Base-by-base conservation (phyloP, 2,113 vertebrate species). In the Romanogobio albipinnatus region DNA sequence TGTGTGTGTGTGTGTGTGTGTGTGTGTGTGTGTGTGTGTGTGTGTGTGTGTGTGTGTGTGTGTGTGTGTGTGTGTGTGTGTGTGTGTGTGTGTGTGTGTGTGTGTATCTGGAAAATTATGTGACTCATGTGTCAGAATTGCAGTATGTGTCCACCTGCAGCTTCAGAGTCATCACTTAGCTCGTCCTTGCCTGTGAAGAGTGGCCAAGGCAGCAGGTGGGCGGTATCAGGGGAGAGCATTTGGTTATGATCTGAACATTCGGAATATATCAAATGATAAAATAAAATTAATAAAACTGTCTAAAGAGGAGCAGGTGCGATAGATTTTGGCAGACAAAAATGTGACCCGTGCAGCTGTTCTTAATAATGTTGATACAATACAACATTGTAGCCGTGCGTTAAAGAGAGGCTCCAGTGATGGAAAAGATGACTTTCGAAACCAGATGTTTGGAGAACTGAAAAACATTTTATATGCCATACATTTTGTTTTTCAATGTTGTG, bases 251-350 rank as follows among this genome's bases (percentile, higher is more conserved):
- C 85, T 86, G 82, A 74, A 74, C 81, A 86, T 86, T 85, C 26
- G 47, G 79, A 86, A 51, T 24, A 83, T 83, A 88, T 70, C 76
- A 43, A 83, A 84, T 78, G 49, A 87, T 91, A 64, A 82, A 76
- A 87, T 86, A 83, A 90, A 88, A 88, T 90, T 89, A 90, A 86
- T 59, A 36, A 87, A 89, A 87, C 83, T 86, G 56, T 89, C 73
- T 85, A 76, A 88, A 15, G 64, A 82, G 79, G 73, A 66, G 84
- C 83, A 90, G 84, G 66, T 88, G 85, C 84, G 39, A 58, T 88
- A 47, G 70, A 84, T 90, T 81, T 84, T 51, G 61, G 43, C 49
- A 70, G 47, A 64, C 22, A 13, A 61, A 76, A 86, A 61, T 56
- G 56, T 79, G 83, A 87, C 81, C 76, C 74, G 15, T 70, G 59